Evolutionary conservation across 1,140 invertebrate species (phyloP).

Genomic region (Scaptodrosophila lebanonensis): DNA sequence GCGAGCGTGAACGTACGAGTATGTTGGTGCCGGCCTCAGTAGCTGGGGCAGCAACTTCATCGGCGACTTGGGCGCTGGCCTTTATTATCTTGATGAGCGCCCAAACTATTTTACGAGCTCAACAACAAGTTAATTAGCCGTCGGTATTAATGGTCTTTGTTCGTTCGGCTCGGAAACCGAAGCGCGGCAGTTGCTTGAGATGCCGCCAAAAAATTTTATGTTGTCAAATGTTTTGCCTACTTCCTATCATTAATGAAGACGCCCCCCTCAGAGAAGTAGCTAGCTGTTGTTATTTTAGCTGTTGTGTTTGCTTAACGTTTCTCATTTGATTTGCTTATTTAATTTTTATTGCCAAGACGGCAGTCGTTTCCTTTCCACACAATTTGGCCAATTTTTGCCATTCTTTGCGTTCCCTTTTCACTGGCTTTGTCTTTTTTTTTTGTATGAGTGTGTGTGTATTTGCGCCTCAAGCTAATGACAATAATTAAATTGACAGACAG

Average conservation of each 20-base stretch:
- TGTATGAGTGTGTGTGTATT: no score
- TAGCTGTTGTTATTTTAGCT: conserved; percentile 4
- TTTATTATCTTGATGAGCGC: conserved; percentile 72
- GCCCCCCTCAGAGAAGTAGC: conserved; percentile 14
- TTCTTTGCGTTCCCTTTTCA: conserved; percentile 9
- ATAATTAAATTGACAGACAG: conserved; percentile 48
- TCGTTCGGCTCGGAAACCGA: conserved; percentile 23
- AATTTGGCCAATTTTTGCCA: conserved; percentile 3
- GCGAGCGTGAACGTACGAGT: no score
- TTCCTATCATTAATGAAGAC: conserved; percentile 60
- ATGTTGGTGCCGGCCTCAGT: no score
- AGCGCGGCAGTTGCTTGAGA: conserved; percentile 52
- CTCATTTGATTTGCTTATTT: conserved; percentile 46
- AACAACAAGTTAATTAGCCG: conserved; percentile 74
- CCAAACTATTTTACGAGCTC: conserved; percentile 75
- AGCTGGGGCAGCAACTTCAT: no score
- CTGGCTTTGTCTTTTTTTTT: no score
- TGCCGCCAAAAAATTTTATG: conserved; percentile 54
- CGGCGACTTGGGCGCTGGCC: conserved; percentile 7
- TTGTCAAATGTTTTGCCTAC: conserved; percentile 61
- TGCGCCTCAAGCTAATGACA: conserved; percentile 57
- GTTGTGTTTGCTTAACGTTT: conserved; percentile 29
- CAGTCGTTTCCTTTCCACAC: conserved; percentile 17
- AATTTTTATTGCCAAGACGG: conserved; percentile 50
- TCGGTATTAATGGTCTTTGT: conserved; percentile 59